Evolutionary conservation across 2,888 invertebrate genomes (phyloP).

Genomic region (Patella pellucida): DNA sequence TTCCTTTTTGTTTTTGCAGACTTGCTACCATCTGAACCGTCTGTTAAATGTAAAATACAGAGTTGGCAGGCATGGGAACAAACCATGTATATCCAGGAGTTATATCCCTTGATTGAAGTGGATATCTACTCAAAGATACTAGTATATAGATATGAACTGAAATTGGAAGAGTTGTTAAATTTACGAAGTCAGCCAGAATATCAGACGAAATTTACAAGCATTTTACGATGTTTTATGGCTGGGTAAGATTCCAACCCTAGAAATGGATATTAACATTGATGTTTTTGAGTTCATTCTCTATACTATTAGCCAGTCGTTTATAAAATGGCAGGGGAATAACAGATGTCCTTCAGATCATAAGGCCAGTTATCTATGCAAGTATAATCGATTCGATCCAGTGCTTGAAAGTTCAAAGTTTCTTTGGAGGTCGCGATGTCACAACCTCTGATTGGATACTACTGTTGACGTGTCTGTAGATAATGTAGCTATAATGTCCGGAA

Average conservation of each 20-base stretch:
- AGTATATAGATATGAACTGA: slow-evolving; percentile 22
- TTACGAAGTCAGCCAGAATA: slow-evolving; percentile 19
- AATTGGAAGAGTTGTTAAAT: slow-evolving; percentile 16
- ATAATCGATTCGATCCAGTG: no score
- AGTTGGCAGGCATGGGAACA: slow-evolving; percentile 39
- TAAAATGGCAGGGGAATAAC: no score
- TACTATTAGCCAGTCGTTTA: no score
- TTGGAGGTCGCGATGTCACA: no score
- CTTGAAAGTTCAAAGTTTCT: no score
- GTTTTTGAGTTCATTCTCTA: no score
- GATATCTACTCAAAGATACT: slow-evolving; percentile 29
- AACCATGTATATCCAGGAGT: slow-evolving; percentile 28
- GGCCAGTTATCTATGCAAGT: no score
- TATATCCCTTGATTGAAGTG: slow-evolving; percentile 32
- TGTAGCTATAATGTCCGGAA: no score
- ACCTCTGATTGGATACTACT: no score
- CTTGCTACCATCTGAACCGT: slow-evolving; percentile 22
- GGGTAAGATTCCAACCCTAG: slow-evolving; percentile 17
- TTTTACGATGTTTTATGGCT: slow-evolving; percentile 25
- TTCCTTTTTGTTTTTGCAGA: slow-evolving; percentile 17
- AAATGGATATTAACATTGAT: no score
- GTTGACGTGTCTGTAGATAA: no score
- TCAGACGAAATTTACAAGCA: slow-evolving; percentile 23
- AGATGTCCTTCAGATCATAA: no score
- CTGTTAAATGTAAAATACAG: slow-evolving; percentile 24